A percentile compares a stretch with the other conserved stretches of the same genome.
Conservation (phyloP, 2,797 vertebrate species). For the Hyperoplus immaculatus region DNA sequence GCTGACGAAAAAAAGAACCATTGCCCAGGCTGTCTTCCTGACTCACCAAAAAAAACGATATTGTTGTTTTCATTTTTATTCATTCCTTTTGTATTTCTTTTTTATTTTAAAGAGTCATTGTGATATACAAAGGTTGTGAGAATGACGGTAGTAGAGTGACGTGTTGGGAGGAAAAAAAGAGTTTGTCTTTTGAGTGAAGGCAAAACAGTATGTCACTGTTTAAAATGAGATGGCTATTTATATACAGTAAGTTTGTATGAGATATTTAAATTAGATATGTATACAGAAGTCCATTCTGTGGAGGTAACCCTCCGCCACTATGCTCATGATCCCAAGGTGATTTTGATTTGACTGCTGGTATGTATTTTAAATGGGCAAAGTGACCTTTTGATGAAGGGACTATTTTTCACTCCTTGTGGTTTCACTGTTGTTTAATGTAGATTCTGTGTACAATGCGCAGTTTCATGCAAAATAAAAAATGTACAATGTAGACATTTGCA, state of each 20-base stretch:
- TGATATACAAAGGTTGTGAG: conserved; percentile 55
- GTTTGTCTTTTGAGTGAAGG: conserved; percentile 52
- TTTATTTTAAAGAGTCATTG: conserved; percentile 24
- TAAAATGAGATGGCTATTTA: conserved; percentile 71
- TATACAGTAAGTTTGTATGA: conserved; percentile 62
- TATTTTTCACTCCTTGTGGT: conserved; percentile 60
- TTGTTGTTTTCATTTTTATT: conserved; percentile 58
- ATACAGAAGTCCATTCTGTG: conserved; percentile 34
- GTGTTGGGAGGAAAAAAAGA: conserved; percentile 41
- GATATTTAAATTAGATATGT: conserved; percentile 73
- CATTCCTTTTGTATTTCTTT: conserved; percentile 54
- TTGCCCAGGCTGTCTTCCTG: conserved; percentile 59
- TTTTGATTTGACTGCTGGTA: conserved; percentile 60
- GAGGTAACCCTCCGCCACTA: conserved; percentile 7
- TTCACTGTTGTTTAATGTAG: conserved; percentile 44
- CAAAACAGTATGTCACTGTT: conserved; percentile 53
- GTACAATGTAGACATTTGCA: conserved; percentile 47
- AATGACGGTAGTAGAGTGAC: conserved; percentile 75
- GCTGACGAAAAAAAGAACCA: conserved; percentile 43
- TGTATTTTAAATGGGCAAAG: conserved; percentile 62
- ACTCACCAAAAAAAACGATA: conserved; percentile 55
- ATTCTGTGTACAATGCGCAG: conserved; percentile 45
- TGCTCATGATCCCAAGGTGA: conserved; percentile 35
- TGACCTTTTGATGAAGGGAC: conserved; percentile 54
- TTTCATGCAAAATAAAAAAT: conserved; percentile 50